Evolutionary conservation across 2,113 vertebrate genomes (phyloP), one percentile per base, ranked within the genome.

Genomic region (Rhipidura dahli): DNA sequence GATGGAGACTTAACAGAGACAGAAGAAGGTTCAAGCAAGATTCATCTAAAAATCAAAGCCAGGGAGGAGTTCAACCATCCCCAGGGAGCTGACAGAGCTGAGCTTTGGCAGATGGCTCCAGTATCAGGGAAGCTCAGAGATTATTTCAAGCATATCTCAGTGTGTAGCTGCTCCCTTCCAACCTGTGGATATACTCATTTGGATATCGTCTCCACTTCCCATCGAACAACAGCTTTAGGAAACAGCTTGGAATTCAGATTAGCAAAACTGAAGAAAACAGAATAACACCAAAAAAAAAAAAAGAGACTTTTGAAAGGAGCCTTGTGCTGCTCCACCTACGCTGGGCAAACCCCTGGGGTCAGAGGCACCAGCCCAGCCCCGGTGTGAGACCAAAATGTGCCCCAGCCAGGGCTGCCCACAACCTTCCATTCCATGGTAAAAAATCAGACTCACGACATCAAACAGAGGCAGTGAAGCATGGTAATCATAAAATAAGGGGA

Each of bases 41-140:
- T 37, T 79, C 96, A 73, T 64, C 63, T 69, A 1, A 83, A 68
- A 89, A 88, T 45, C 92, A 90, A 75, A 80, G 76, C 69, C 69
- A 64, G 72, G 65, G 85, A 95, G 92, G 83, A 84, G 86, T 54
- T 60, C 78, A 83, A 15, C 7, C 60, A 68, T 75, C 92, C 68
- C 73, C 71, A 4, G 85, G 66, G 87, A 87, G 88, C 61, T 83
- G 94, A 44, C 1, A 0, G 93, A 89, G 77, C 90, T 6, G 13
- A 23, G 87, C 72, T 71, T 68, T n/a, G 92, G 88, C 92, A 96
- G 94, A 96, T 93, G 96, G 93, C 27, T 86, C 93, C 63, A 45
- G 40, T 64, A 88, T 20, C 89, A 65, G 6, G 35, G 39, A 33
- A 94, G 89, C 93, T 87, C n/a, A 3, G 44, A 64, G 94, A 86